phyloP scores from a whole-genome alignment of 2,797 vertebrate genomes.

The Varecia variegata region DNA sequence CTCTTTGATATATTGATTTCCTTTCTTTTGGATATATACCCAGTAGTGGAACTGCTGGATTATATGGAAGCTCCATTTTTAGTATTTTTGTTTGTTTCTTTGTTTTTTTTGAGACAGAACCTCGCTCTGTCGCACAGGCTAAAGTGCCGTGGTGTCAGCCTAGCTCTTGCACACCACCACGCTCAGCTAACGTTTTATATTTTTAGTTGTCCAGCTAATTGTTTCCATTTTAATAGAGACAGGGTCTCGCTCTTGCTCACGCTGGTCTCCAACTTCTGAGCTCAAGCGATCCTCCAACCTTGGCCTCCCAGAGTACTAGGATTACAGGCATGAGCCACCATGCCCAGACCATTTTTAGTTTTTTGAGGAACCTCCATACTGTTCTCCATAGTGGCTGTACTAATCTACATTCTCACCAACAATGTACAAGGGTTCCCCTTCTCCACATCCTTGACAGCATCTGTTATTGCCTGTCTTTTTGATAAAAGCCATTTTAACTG shows the following conservation, averaged over 20 bases:
- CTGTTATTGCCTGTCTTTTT: background rate
- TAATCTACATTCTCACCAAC: background rate
- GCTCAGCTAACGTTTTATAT: too few species aligned
- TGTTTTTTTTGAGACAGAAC: too few species aligned
- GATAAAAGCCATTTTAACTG: background rate
- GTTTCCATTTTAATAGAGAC: too few species aligned
- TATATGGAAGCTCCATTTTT: background rate
- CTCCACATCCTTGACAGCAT: background rate
- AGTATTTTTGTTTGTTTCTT: background rate
- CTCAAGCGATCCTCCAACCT: too few species aligned
- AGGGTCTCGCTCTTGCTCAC: too few species aligned
- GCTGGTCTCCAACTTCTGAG: too few species aligned
- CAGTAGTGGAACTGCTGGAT: background rate
- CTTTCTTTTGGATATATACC: background rate
- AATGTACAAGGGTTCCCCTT: background rate
- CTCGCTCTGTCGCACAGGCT: too few species aligned
- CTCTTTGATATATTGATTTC: background rate
- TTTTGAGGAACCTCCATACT: background rate
- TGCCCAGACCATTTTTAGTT: background rate
- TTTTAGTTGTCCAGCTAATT: too few species aligned
- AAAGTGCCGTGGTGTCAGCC: too few species aligned
- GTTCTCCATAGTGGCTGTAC: background rate
- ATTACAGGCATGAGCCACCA: too few species aligned
- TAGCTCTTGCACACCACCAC: too few species aligned
- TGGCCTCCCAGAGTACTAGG: too few species aligned